phyloP scores from a whole-genome alignment of 2,888 invertebrate genomes.

The Perdita meconis region DNA sequence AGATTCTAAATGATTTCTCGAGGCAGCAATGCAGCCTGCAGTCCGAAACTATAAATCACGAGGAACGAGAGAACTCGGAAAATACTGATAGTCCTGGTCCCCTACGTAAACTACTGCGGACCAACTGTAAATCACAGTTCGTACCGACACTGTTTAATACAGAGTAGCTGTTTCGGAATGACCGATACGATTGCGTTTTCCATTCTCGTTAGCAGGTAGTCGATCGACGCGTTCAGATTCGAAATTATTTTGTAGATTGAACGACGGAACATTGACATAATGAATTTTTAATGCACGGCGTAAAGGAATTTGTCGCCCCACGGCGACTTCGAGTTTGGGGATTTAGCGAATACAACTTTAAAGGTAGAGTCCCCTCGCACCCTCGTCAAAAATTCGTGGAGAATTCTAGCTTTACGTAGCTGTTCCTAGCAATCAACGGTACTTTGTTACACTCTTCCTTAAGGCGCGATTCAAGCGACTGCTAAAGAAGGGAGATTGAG shows the following conservation, averaged over 20 bases:
- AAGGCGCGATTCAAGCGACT: too few relatives aligned
- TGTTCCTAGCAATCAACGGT: too few relatives aligned
- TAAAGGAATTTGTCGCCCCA: too few relatives aligned
- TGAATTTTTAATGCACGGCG: slow-evolving; percentile 43
- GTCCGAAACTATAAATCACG: slow-evolving; percentile 46
- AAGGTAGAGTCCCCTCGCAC: too few relatives aligned
- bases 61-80: slow-evolving; percentile 41
- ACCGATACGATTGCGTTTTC: neutral
- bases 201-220: neutral
- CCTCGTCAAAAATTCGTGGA: too few relatives aligned
- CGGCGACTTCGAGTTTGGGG: too few relatives aligned
- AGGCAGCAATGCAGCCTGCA: slow-evolving; percentile 8
- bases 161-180: slow-evolving; percentile 22
- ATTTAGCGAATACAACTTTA: too few relatives aligned
- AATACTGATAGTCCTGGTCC: slow-evolving; percentile 41
- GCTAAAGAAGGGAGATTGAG: too few relatives aligned
- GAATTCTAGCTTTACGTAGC: too few relatives aligned
- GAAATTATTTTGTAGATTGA: slow-evolving; percentile 26
- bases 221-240: slow-evolving; percentile 35
- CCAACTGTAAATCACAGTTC: slow-evolving; percentile 53
- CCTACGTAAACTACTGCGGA: slow-evolving; percentile 17
- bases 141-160: slow-evolving; percentile 53
- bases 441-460: too few relatives aligned
- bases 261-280: neutral
- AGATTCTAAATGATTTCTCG: slow-evolving; percentile 24